Conservation (phyloP, 2,888 invertebrate genomes). For the Halictus ligatus region DNA sequence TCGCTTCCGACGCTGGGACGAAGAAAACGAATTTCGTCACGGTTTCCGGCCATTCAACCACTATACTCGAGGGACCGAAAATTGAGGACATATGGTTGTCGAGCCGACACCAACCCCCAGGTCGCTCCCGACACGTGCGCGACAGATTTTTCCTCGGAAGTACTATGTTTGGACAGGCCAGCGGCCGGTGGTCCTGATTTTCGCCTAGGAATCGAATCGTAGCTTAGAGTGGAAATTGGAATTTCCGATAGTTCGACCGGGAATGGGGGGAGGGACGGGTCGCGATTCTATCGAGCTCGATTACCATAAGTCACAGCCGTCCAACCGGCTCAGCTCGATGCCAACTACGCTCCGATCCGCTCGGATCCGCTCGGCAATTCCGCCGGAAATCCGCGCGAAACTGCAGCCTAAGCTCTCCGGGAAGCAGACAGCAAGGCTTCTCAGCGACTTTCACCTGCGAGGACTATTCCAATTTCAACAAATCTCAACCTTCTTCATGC, state of each 20-base stretch:
- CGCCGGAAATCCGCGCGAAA: neutral
- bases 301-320: conserved; percentile 43
- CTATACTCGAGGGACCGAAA: neutral
- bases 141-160: neutral
- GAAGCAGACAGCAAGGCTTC: neutral
- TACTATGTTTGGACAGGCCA: neutral
- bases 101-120: neutral
- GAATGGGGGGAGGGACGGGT: conserved; percentile 24
- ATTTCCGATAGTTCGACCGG: conserved; percentile 42
- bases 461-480: neutral
- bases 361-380: neutral
- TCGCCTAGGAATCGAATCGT: conserved; percentile 44
- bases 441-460: neutral
- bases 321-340: conserved; percentile 1
- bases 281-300: conserved; percentile 20
- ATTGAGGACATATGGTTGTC: neutral
- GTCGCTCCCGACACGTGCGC: neutral
- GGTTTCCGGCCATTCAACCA: neutral
- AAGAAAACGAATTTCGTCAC: neutral
- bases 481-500: neutral
- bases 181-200: conserved; percentile 18
- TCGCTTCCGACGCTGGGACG: neutral
- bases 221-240: conserved; percentile 49
- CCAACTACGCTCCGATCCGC: neutral
- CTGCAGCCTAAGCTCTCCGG: neutral